Evolutionary conservation across 2,113 vertebrate species (phyloP), one percentile per base, ranked within the genome.

Genomic region (Leptobrachium ailaonicum): DNA sequence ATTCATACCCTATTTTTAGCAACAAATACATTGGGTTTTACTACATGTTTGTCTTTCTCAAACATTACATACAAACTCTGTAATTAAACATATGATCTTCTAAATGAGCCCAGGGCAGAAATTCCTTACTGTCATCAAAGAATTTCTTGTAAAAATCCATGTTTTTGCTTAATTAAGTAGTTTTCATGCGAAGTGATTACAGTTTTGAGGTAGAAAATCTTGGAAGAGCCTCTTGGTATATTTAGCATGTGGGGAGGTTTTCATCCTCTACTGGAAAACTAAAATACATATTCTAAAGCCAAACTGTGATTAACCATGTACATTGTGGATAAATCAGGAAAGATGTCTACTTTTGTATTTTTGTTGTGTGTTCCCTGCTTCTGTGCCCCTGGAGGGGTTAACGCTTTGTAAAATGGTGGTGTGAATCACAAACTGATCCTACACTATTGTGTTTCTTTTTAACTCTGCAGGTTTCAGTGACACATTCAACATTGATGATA

Each of bases 401-500:
- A 50, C 4, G 4, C 4, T 50, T 50, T 50, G 20, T 50, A 8
- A 1, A 1, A 50, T 50, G 47, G 47, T 5, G 47, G 0, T 4
- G 47, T 4, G 47, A 50, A 7, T 71, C 7, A 9, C 10, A 9
- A 5, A 70, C 13, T 5, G 6, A 2, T 53, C 69, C 7, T 20
- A 50, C 13, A 6, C 4, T 41, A 53, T 6, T 56, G 7, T 44
- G 6, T 41, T 4, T 53, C 13, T 58, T 76, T 78, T n/a, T 63
- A 2, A 20, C 10, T 12, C 72, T 82, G 12, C 86, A 99, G 97
- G 94, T 43, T 84, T 93, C 41, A 87, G 88, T 0, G 85, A 93
- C 82, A 85, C 94, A 86, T 99, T 98, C 90, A 99, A 97, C 83
- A 91, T 99, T 2, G 96, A 99, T 91, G 96, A 92, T 70, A 94